Evolutionary conservation across 1,140 invertebrate genomes (phyloP).

Genomic region (Drosophila fuyamai): DNA sequence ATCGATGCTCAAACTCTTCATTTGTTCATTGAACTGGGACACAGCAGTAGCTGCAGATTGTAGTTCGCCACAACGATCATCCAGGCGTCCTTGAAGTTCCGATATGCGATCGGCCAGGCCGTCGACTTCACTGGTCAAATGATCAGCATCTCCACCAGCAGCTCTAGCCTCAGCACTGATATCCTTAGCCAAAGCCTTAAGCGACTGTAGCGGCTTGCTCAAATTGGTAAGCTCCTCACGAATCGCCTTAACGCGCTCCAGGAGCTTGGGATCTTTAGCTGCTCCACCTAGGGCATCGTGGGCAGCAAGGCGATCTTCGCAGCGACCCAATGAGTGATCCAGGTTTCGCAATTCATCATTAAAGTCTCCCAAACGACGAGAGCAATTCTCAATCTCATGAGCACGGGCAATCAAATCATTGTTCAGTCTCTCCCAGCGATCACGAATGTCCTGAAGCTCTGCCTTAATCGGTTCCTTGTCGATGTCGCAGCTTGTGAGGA

Average conservation of each 20-base stretch:
- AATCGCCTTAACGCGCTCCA: constrained; percentile 92
- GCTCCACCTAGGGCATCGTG: constrained; percentile 92
- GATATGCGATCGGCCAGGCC: constrained; percentile 91
- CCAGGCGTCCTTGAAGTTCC: constrained; percentile 90
- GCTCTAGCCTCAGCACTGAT: constrained; percentile 89
- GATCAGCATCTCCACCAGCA: constrained; percentile 89
- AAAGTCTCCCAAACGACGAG: constrained; percentile 93
- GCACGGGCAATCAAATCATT: constrained; percentile 89
- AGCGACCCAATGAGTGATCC: constrained; percentile 92
- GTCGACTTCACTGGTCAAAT: constrained; percentile 92
- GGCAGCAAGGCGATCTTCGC: constrained; percentile 94
- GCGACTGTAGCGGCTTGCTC: constrained; percentile 90
- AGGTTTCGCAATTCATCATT: constrained; percentile 93
- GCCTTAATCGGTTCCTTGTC: constrained; percentile 95
- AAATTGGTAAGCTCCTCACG: constrained; percentile 91
- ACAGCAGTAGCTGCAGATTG: constrained; percentile 95
- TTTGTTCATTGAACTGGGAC: constrained; percentile 94
- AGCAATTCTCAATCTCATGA: constrained; percentile 93
- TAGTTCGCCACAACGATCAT: constrained; percentile 92
- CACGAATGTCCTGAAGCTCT: constrained; percentile 92
- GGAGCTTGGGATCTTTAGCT: constrained; percentile 91
- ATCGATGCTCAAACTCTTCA: constrained; percentile 91
- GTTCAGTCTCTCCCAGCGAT: constrained; percentile 95
- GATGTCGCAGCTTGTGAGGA: constrained; percentile 93
- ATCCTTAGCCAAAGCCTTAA: constrained; percentile 90